phyloP scores from a whole-genome alignment of 2,888 invertebrate genomes.

The Drosophila meridionalis region DNA sequence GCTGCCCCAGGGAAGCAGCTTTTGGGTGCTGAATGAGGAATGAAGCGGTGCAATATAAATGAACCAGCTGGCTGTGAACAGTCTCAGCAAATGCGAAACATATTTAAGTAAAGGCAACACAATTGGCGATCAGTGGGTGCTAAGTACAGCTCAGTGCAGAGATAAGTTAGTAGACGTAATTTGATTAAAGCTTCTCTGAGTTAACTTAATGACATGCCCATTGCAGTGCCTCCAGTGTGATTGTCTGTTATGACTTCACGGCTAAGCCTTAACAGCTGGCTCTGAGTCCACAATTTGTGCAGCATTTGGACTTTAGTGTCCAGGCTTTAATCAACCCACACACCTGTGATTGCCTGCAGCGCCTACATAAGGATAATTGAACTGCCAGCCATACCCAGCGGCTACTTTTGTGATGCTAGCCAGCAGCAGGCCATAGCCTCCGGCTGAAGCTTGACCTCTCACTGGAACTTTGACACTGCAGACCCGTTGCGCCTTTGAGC shows the following conservation, averaged over 20 bases:
- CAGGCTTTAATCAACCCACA: conserved; percentile 56
- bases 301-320: conserved; percentile 47
- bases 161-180: conserved; percentile 20
- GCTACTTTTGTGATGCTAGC: too few relatives aligned
- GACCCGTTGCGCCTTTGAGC: conserved; percentile 67
- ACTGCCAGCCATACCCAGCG: conserved; percentile 49
- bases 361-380: conserved; percentile 22
- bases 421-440: conserved; percentile 73
- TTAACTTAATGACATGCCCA: background rate
- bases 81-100: too few relatives aligned
- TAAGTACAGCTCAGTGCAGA: background rate
- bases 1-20: background rate
- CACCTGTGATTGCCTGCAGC: conserved; percentile 42
- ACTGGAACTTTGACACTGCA: conserved; percentile 36
- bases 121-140: background rate
- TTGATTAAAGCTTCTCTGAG: background rate
- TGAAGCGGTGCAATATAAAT: too few relatives aligned
- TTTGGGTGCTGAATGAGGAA: background rate
- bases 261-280: conserved; percentile 40
- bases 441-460: conserved; percentile 83
- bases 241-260: conserved; percentile 12
- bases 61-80: too few relatives aligned
- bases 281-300: conserved; percentile 62
- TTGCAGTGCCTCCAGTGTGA: conserved; percentile 30
- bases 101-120: too few relatives aligned